phyloP scores from a whole-genome alignment of 2,888 invertebrate genomes.

The Gisinianus flammeolus region DNA sequence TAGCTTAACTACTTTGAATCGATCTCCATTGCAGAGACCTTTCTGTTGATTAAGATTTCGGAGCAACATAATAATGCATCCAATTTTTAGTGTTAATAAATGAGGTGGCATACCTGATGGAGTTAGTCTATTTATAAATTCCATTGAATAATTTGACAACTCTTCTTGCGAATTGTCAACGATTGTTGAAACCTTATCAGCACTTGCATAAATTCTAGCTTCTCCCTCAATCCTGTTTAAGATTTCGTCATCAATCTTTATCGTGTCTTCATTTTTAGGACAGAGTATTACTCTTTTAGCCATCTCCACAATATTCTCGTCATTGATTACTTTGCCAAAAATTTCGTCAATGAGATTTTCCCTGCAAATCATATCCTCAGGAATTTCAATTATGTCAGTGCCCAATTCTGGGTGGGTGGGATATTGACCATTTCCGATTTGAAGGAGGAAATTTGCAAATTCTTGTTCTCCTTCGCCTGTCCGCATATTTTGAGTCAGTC shows the following conservation, averaged over 20 bases:
- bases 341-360: background rate
- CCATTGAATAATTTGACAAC: background rate
- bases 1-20: slow-evolving; percentile 45
- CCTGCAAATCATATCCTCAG: background rate
- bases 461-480: background rate
- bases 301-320: background rate
- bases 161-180: background rate
- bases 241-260: background rate
- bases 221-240: background rate
- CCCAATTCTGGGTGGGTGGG: background rate
- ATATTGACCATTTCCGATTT: slow-evolving; percentile 3
- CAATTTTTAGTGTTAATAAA: slow-evolving; percentile 35
- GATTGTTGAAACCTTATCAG: background rate
- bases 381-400: background rate
- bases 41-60: slow-evolving; percentile 48
- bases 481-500: background rate
- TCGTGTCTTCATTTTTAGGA: background rate
- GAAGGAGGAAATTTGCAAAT: background rate
- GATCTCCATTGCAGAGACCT: slow-evolving; percentile 55
- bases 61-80: slow-evolving; percentile 52
- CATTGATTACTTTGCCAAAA: background rate
- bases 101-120: slow-evolving; percentile 21
- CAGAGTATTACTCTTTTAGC: background rate
- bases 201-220: background rate
- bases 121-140: slow-evolving; percentile 10